Evolutionary conservation across 2,888 invertebrate genomes (phyloP).

Genomic region (Hypolimnas misippus): DNA sequence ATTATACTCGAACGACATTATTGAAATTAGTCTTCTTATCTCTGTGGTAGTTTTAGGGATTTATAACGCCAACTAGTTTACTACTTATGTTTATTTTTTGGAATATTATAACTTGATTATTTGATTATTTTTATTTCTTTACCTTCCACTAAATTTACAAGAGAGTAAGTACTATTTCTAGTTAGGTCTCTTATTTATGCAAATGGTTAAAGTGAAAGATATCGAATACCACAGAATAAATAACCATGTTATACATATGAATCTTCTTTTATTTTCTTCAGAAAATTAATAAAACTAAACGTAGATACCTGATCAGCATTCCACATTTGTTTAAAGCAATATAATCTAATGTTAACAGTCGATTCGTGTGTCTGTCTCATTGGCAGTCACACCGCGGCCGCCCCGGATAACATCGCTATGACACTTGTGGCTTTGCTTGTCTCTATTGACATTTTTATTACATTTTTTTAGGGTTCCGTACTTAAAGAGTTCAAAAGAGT

Average conservation of each 20-base stretch:
- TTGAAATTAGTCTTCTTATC: too few species aligned
- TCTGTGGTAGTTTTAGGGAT: too few species aligned
- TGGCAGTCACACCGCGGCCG: constrained; percentile 61
- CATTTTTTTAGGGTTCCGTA: too few species aligned
- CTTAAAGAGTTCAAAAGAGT: too few species aligned
- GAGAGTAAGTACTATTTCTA: neutral
- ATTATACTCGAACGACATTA: too few species aligned
- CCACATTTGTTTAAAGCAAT: constrained; percentile 53
- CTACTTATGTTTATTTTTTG: too few species aligned
- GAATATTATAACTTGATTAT: neutral
- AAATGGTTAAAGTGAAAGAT: too few species aligned
- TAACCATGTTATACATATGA: too few species aligned
- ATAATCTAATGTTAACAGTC: constrained; percentile 54
- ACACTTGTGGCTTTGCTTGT: constrained; percentile 41
- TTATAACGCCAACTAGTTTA: too few species aligned
- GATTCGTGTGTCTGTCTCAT: constrained; percentile 53
- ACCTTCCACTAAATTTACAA: neutral
- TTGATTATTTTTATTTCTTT: too few species aligned
- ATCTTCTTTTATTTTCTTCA: neutral
- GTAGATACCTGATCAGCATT: constrained; percentile 44
- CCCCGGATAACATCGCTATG: constrained; percentile 58
- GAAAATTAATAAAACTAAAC: constrained; percentile 1
- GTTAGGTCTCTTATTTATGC: neutral
- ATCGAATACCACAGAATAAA: too few species aligned
- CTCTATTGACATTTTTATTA: constrained; percentile 40